Evolutionary conservation across 2,888 invertebrate genomes (phyloP), one percentile per base, ranked within the genome.

Genomic region (Nemotelus nigrinus): DNA sequence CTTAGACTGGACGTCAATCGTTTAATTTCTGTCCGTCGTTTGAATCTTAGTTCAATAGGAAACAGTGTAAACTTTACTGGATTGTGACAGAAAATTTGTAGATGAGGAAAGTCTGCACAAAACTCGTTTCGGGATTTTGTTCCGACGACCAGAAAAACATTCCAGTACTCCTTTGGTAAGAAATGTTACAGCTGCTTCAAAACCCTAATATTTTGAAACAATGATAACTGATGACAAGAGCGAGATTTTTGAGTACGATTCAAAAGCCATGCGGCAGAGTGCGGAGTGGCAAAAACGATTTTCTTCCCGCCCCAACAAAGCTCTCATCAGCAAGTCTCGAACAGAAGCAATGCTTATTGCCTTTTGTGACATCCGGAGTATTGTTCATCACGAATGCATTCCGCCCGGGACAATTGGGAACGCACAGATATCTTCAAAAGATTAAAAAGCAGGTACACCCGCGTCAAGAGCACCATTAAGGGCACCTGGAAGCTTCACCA

Each of bases 1-100:
- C 6, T 10, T 7, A 10, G 53, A 53, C 53, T 53, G 53, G 53
- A 1, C 53, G 10, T 10, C 53, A 6, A 53, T 53, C 53, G 53
- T 79, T n/a, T 71, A 60, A 72, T 4, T 63, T 65, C 63, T 53
- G 53, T 8, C 53, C 53, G 53, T 10, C 10, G 7, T 53, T 53
- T 53, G 10, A 53, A 10, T 53, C 53, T 53, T 1, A 53, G 53
- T 53, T 53, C 1, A 8, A 53, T 53, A 53, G 1, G 1, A 53
- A 53, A 53, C 10, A 6, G 53, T 53, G 53, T 1, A 53, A 53
- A 53, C 53, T 53, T 53, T 6, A 8, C 10, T 10, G 10, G 10
- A 53, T 53, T 10, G 53, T 53, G 25, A 25, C 25, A 25, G 25
- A 25, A 25, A 25, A 25, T 25, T 25, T 25, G 25, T 10, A 10